Percentiles rank a stretch among this genome's conserved stretches.
These are phyloP conservation scores for Metridium senile DNA, from an alignment of 92 coral and sea anemone species.

Conservation along the genomic window DNA sequence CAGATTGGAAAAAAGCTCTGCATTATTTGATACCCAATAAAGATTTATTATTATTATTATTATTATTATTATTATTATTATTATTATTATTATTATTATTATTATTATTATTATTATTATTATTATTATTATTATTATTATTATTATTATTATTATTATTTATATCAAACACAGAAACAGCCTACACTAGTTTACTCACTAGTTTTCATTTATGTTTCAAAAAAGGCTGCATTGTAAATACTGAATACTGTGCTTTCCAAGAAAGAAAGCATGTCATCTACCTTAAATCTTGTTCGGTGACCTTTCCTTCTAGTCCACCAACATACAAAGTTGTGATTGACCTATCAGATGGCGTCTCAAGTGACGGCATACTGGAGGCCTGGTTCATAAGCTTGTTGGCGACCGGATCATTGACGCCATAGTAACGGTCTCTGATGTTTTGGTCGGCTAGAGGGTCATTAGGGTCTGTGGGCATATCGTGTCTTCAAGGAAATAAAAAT, in stretches of 20 bases:
- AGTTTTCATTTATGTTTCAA: background rate
- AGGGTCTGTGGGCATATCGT: conserved; percentile 99
- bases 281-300: conserved; percentile 96
- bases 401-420: conserved; percentile 98
- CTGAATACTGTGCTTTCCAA: background rate
- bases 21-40: no score
- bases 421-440: conserved; percentile 96
- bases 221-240: background rate
- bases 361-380: conserved; percentile 84
- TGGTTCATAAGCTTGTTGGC: conserved; percentile 89
- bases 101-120: no score
- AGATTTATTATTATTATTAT: no score
- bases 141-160: background rate
- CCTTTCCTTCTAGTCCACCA: conserved; percentile 98
- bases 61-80: no score
- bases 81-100: no score
- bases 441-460: conserved; percentile 98
- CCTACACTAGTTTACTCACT: background rate
- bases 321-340: conserved; percentile 95
- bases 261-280: background rate
- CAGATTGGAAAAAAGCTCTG: no score
- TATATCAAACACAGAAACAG: background rate
- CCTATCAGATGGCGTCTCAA: conserved; percentile 89
- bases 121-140: no score
- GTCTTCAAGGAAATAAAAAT: conserved; percentile 50